These are phyloP conservation scores for Crotalus viridis DNA, from an alignment of 2,113 vertebrate genomes.

Conservation along the genomic window DNA sequence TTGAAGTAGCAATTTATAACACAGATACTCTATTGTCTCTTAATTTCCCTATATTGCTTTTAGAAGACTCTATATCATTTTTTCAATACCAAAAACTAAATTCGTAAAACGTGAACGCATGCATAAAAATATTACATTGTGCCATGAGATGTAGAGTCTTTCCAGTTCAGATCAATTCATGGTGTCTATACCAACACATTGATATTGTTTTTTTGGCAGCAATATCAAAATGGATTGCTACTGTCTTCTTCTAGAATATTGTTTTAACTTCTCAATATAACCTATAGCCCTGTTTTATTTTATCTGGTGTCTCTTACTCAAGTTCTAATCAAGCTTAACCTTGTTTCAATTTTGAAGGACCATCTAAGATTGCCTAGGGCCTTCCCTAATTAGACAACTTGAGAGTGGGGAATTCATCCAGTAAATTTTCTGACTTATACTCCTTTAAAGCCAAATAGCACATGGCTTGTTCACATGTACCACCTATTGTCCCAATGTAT, in stretches of 20 bases:
- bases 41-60: not conserved
- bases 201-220: not conserved
- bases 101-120: not conserved
- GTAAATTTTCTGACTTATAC: not conserved
- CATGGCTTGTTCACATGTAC: not conserved
- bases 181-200: not conserved
- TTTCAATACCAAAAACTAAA: not conserved
- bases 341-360: not conserved
- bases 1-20: constrained; percentile 1
- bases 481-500: not conserved
- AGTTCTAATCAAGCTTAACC: not conserved
- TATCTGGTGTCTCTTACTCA: not conserved
- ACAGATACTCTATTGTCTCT: constrained; percentile 16
- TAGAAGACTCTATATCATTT: not conserved
- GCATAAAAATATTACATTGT: not conserved
- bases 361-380: not conserved
- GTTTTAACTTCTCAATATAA: not conserved
- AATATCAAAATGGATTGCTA: not conserved
- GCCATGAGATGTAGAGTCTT: not conserved
- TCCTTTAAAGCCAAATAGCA: not conserved
- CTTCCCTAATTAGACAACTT: not conserved
- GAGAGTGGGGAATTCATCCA: not conserved
- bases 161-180: not conserved
- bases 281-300: not conserved
- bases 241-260: not conserved